Evolutionary conservation across 2,888 invertebrate species (phyloP), one percentile per base, ranked within the genome.

Genomic region (Stramonita haemastoma): DNA sequence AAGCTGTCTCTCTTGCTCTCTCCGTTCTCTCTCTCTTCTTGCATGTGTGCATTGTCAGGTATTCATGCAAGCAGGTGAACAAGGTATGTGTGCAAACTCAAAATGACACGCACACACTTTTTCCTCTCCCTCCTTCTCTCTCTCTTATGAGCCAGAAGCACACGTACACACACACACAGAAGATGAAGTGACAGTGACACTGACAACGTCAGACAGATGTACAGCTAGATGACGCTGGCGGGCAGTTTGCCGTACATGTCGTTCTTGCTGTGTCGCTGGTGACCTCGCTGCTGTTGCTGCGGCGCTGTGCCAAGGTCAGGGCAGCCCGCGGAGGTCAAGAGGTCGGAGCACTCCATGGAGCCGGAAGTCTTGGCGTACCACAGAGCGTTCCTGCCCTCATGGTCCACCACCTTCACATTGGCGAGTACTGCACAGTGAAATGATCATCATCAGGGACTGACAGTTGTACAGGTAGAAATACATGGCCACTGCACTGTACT

Each of bases 331-430:
- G 89, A 81, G 79, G 86, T 90, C n/a, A 91, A 89, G 13, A 90
- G 90, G 29, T 90, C 90, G 8, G 86, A 95, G 92, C 96, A 96
- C 91, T 97, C 97, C 92, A 97, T 96, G 87, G 97, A 97, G 89
- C 97, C 97, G 1, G 97, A 97, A 60, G 97, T 97, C 91, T 97
- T 97, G 6, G 98, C 98, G 95, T 98, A 98, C 91, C 97, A 97
- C 95, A 98, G 96, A 93, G 98, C 98, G 73, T 98, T 98, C 92
- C 98, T 97, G 32, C 98, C 98, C 95, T 98, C 98, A 93, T 98
- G 97, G 96, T 99, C 99, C 85, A 98, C 97, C 94, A 97, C 97
- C 95, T 98, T 98, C 0, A 98, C 98, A 96, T 98, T 98, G 91
- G 98, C 99, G 96, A 98, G 96, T 99, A 98, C 99, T 99, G 97